These are phyloP conservation scores for Dromius quadrimaculatus DNA, from an alignment of 2,888 invertebrate genomes.

Conservation along the genomic window DNA sequence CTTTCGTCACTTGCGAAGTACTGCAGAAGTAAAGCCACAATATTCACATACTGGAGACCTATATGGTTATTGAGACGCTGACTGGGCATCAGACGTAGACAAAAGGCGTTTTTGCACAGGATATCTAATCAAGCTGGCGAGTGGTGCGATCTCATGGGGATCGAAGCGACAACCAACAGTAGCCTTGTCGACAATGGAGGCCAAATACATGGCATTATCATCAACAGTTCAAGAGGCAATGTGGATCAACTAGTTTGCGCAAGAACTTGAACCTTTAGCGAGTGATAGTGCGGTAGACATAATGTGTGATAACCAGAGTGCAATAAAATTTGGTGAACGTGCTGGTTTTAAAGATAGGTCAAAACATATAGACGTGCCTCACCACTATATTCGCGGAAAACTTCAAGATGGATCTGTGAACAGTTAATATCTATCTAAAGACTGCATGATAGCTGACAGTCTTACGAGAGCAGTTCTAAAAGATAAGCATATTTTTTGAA, in stretches of 20 bases:
- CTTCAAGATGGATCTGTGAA: no score
- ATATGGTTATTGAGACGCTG: slow-evolving; percentile 52
- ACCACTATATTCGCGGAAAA: no score
- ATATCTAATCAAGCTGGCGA: slow-evolving; percentile 34
- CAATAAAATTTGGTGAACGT: background rate
- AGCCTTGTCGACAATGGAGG: slow-evolving; percentile 17
- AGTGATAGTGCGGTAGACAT: no score
- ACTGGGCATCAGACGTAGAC: slow-evolving; percentile 54
- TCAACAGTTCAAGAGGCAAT: no score
- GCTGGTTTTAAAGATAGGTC: no score
- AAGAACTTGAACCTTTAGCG: no score
- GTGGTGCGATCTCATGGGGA: slow-evolving; percentile 49
- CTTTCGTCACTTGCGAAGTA: slow-evolving; percentile 44
- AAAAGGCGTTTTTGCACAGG: slow-evolving; percentile 53
- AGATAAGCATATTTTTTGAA: no score
- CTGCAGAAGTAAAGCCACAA: slow-evolving; percentile 33
- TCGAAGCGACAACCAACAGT: slow-evolving; percentile 6
- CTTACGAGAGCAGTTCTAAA: no score
- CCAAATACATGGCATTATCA: background rate
- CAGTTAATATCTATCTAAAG: no score
- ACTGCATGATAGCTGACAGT: no score
- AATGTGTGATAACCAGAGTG: slow-evolving; percentile 16
- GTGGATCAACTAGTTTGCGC: no score
- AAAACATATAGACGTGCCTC: no score
- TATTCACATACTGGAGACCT: slow-evolving; percentile 52